A percentile compares a stretch with the other conserved stretches of the same genome.
Evolutionary conservation across 2,888 invertebrate genomes (phyloP).

Genomic region (Platynereis dumerilii): DNA sequence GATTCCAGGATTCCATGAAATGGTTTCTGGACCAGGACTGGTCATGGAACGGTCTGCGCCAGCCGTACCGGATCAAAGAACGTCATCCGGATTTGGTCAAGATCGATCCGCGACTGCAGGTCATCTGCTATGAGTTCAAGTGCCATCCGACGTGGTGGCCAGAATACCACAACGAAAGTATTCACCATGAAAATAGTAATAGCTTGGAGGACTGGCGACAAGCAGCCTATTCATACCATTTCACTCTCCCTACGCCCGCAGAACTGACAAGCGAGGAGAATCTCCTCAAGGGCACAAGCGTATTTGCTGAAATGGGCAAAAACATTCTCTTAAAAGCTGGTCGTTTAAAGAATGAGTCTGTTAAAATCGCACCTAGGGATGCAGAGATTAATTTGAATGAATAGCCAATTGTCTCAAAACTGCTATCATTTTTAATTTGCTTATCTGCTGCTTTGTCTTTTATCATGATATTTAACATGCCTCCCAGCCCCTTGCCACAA

Average conservation of each 20-base stretch:
- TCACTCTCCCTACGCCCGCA: conserved; percentile 55
- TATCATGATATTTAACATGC: too few relatives aligned
- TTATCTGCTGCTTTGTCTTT: too few relatives aligned
- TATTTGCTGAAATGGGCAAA: conserved; percentile 54
- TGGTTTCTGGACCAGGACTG: conserved; percentile 43
- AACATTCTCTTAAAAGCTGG: conserved; percentile 45
- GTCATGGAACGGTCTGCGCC: conserved; percentile 43
- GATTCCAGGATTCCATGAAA: conserved; percentile 43
- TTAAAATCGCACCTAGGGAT: too few relatives aligned
- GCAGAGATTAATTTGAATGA: too few relatives aligned
- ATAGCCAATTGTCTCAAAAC: too few relatives aligned
- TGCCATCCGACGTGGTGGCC: conserved; percentile 57
- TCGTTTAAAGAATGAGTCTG: conserved; percentile 3
- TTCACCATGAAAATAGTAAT: conserved; percentile 43
- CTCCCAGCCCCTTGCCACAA: too few relatives aligned
- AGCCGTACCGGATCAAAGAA: conserved; percentile 49
- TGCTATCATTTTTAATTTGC: too few relatives aligned
- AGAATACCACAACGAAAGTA: conserved; percentile 45
- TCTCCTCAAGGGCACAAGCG: conserved; percentile 37
- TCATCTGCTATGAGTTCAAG: conserved; percentile 50
- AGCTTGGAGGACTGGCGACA: conserved; percentile 47
- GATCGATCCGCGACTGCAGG: conserved; percentile 52
- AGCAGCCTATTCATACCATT: conserved; percentile 56
- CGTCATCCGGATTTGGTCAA: conserved; percentile 48
- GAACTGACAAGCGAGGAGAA: conserved; percentile 43